A percentile compares a stretch with the other conserved stretches of the same genome.
These are phyloP conservation scores for Perizoma affinitatum DNA, from an alignment of 2,888 invertebrate species.

Conservation along the genomic window DNA sequence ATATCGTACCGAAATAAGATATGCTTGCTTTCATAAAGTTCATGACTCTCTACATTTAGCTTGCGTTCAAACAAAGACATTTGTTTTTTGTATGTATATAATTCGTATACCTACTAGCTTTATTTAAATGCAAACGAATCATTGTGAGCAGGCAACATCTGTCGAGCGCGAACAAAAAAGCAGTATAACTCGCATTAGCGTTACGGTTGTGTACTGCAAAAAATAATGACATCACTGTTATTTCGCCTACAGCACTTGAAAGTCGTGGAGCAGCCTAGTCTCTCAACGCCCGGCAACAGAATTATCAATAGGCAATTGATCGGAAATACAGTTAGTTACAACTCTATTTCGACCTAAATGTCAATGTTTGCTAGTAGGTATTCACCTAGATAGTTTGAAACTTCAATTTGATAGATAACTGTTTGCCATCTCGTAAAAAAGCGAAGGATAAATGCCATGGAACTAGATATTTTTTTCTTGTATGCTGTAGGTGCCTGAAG, in stretches of 20 bases:
- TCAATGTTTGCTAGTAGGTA: conserved; percentile 44
- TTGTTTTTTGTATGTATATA: conserved; percentile 17
- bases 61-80: conserved; percentile 22
- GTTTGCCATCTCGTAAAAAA: conserved; percentile 37
- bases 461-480: conserved; percentile 40
- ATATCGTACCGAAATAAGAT: conserved; percentile 24
- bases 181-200: conserved; percentile 69
- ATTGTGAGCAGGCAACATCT: conserved; percentile 60
- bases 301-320: conserved; percentile 56
- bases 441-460: no score
- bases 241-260: conserved; percentile 51
- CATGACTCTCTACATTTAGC: conserved; percentile 27
- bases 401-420: conserved; percentile 46
- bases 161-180: conserved; percentile 69
- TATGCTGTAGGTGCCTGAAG: conserved; percentile 42
- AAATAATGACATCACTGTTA: conserved; percentile 74
- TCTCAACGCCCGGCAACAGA: conserved; percentile 54
- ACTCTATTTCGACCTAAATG: conserved; percentile 64
- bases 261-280: conserved; percentile 50
- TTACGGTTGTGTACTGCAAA: conserved; percentile 60
- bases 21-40: conserved; percentile 28
- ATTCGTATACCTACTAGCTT: conserved; percentile 14
- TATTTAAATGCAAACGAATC: conserved; percentile 64
- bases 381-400: conserved; percentile 30
- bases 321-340: conserved; percentile 68